Evolutionary conservation across 2,888 invertebrate species (phyloP).

Genomic region (Teleogryllus oceanicus): DNA sequence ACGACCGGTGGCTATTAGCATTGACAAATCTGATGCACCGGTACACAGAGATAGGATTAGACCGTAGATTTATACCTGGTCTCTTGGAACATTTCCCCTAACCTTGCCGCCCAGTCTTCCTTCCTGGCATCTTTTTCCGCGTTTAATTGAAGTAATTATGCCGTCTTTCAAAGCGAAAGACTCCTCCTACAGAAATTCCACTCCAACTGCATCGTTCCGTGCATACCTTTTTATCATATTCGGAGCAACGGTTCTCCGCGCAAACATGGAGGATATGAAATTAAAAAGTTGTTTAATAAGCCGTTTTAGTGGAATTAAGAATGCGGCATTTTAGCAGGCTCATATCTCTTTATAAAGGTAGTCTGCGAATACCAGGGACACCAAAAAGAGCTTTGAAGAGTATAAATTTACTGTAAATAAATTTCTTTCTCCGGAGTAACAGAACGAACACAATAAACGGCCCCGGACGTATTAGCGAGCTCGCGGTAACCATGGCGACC

Average conservation of each 20-base stretch:
- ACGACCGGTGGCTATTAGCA: too few relatives aligned
- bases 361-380: neutral
- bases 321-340: neutral
- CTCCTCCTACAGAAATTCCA: too few relatives aligned
- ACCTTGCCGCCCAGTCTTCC: too few relatives aligned
- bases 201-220: too few relatives aligned
- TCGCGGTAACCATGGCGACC: too few relatives aligned
- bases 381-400: neutral
- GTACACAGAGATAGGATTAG: too few relatives aligned
- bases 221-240: too few relatives aligned
- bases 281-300: neutral
- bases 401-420: neutral
- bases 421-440: neutral
- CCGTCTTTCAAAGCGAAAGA: neutral
- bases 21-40: too few relatives aligned
- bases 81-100: too few relatives aligned
- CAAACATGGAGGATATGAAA: neutral
- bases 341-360: conserved; percentile 6
- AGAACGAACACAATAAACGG: neutral
- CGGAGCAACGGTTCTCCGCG: too few relatives aligned
- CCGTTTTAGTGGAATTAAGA: neutral
- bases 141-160: neutral
- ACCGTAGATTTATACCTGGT: too few relatives aligned
- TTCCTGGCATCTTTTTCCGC: neutral
- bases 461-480: neutral